Percentiles rank a stretch among this genome's conserved stretches.
Evolutionary conservation across 2,888 invertebrate genomes (phyloP).

Genomic region (Prosopocoilus inquinatus): DNA sequence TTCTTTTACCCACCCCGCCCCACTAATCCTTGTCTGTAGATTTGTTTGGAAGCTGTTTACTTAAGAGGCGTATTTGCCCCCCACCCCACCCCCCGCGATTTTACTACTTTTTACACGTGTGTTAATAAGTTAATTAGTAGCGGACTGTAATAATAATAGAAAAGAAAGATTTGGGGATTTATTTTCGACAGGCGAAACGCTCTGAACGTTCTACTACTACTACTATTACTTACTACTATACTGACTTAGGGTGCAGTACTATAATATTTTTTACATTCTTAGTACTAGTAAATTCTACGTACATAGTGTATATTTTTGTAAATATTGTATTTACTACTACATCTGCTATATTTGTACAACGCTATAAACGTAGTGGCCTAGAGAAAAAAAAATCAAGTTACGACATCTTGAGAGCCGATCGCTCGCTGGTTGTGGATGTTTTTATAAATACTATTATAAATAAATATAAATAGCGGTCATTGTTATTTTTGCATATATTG

Average conservation of each 20-base stretch:
- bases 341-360: conserved; percentile 51
- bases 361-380: conserved; percentile 49
- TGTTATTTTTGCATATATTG: conserved; percentile 50
- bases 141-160: too few relatives aligned
- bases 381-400: conserved; percentile 46
- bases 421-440: conserved; percentile 42
- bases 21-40: neutral
- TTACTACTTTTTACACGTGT: conserved; percentile 22
- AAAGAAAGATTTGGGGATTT: conserved; percentile 30
- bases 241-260: conserved; percentile 45
- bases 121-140: conserved; percentile 11
- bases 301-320: conserved; percentile 51
- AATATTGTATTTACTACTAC: conserved; percentile 44
- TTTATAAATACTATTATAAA: conserved; percentile 25
- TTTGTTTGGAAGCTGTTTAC: conserved; percentile 26
- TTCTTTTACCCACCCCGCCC: neutral
- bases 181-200: conserved; percentile 11
- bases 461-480: conserved; percentile 41
- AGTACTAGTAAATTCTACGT: conserved; percentile 39
- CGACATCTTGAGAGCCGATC: conserved; percentile 21
- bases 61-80: conserved; percentile 35
- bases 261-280: conserved; percentile 40
- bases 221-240: conserved; percentile 25
- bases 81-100: too few relatives aligned
- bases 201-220: conserved; percentile 32